Evolutionary conservation across 2,888 invertebrate species (phyloP), one percentile per base, ranked within the genome.

Genomic region (Leptura quadrifasciata): DNA sequence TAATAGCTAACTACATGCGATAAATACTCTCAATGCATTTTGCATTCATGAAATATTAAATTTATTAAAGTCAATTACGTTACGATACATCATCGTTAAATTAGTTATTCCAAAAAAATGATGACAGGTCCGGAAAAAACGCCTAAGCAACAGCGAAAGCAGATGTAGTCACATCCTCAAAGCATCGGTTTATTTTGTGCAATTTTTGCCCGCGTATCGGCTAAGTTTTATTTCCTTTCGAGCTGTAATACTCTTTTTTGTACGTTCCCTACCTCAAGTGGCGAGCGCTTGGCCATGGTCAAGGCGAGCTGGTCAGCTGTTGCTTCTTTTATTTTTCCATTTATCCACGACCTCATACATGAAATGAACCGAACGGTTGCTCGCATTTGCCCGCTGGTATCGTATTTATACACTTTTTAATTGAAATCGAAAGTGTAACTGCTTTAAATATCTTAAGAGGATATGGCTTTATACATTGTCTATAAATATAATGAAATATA

Each of bases 281-380:
- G 72, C 72, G 72, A 72, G 67, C 74, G 74, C 72, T 78, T 76
- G 27, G 67, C 76, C 82, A 81, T 81, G 82, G 82, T 82, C 82
- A 82, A 80, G 82, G 81, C 47, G 55, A 80, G 75, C 78, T 74
- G 80, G 76, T 81, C 80, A 81, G 78, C 81, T 82, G 82, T 77
- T 79, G 76, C 39, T 39, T 63, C 18, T 64, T 68, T 74, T 71
- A 18, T 52, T 67, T 35, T 55, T 58, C 35, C 58, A 52, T 47
- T 64, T 58, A 27, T 64, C 8, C 12, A 3, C 69, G 24, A 39
- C 21, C 57, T 21, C 69, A 18, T 58, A 58, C 31, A 57, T 20
- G 69, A 69, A 69, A 35, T 73, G 31, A 31, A 58, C 21, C 70
- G 58, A 73, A 57, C 69, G 69, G 58, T 55, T 31, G 68, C 52